Evolutionary conservation across 1,140 invertebrate genomes (phyloP).

Genomic region (Ptiloglossa arizonensis): DNA sequence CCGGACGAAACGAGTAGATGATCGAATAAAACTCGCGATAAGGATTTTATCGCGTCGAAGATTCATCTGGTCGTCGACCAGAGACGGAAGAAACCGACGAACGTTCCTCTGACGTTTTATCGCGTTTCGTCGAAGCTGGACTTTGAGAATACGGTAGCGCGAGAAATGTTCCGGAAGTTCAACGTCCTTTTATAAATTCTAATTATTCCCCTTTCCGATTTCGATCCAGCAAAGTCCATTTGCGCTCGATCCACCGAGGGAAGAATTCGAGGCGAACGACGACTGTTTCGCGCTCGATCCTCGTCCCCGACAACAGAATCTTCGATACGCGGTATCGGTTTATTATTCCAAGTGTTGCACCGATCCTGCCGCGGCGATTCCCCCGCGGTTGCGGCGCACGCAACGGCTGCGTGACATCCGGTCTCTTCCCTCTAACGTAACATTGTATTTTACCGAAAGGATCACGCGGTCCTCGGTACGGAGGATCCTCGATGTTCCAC

Average conservation of each 20-base stretch:
- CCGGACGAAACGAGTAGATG: neutral
- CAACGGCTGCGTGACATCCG: slow-evolving; percentile 73
- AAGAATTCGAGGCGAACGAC: neutral
- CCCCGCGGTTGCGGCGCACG: slow-evolving; percentile 63
- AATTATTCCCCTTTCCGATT: too few relatives aligned
- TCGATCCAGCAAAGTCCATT: too few relatives aligned
- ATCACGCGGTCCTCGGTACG: slow-evolving; percentile 18
- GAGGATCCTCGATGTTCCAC: slow-evolving; percentile 4
- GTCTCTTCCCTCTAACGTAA: slow-evolving; percentile 50
- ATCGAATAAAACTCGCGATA: neutral
- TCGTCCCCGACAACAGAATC: slow-evolving; percentile 28
- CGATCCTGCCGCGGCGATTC: slow-evolving; percentile 35
- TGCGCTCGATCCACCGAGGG: neutral
- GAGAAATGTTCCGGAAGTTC: too few relatives aligned
- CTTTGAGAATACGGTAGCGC: too few relatives aligned
- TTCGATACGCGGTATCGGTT: slow-evolving; percentile 24
- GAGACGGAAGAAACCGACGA: too few relatives aligned
- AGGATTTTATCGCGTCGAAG: too few relatives aligned
- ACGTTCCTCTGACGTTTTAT: too few relatives aligned
- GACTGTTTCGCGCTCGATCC: slow-evolving; percentile 8
- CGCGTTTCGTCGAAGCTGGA: too few relatives aligned
- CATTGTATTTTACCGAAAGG: slow-evolving; percentile 54
- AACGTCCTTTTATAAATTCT: too few relatives aligned
- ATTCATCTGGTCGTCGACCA: too few relatives aligned
- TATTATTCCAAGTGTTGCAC: slow-evolving; percentile 67